Evolutionary conservation across 2,113 vertebrate genomes (phyloP), one percentile per base, ranked within the genome.

Genomic region (Clarias gariepinus): DNA sequence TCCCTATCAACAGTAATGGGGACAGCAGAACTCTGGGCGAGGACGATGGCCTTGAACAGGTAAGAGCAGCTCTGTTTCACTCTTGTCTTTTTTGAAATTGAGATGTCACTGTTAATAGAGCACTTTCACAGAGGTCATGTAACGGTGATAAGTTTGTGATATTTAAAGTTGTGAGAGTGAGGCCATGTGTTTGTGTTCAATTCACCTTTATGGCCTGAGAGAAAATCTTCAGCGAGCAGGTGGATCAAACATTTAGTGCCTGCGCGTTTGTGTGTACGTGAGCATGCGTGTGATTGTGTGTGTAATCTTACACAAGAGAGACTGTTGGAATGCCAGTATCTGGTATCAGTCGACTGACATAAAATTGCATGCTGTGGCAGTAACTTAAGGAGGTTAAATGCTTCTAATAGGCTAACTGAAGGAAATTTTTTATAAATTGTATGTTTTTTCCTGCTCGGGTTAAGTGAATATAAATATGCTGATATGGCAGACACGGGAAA

Each of bases 1-100:
- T 99, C 92, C 96, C 97, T 55, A 99, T 99, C 93, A 97, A 97
- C 86, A 97, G 98, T 91, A 99, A 98, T 0, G 98, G 98, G 0
- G 97, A 98, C 91, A 93, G 96, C 0, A 94, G 97, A 86, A 95
- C 95, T 58, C 93, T 98, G 86, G 92, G 96, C 0, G 98, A 99
- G 90, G 98, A 99, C 0, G 98, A 99, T 57, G 92, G 97, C 87
- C 91, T 99, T 84, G 98, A 99, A 92, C 98, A 99, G 97, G 98
- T 99, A 89, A 92, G 86, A 71, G 21, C 9, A n/a, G 3, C 16
- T 28, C 18, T 15, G 0, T 5, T 19, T 57, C 25, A 16, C 15
- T 21, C 15, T 53, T 61, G 23, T n/a, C 36, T 52, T 7, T 47
- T 47, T 47, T 47, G 47, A n/a, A 68, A 52, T 19, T 57, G 36